phyloP scores from a whole-genome alignment of 1,140 invertebrate species.

The Aphaenogaster ashmeadi region DNA sequence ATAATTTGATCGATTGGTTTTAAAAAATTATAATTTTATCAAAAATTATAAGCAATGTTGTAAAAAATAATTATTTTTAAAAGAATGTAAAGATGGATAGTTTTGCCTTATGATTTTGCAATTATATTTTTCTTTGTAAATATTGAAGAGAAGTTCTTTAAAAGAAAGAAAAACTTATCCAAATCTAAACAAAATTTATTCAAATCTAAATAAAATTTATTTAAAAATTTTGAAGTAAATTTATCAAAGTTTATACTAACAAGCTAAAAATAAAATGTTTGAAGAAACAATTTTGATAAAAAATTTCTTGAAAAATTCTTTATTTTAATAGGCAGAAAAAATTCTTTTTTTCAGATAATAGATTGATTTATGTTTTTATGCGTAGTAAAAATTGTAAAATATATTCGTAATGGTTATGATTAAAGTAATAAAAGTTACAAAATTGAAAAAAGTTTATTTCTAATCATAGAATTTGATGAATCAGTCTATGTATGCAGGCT shows the following conservation, averaged over 20 bases:
- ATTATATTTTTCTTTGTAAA: not conserved
- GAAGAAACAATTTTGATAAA: not conserved
- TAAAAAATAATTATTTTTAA: too few relatives aligned
- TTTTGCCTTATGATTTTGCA: not conserved
- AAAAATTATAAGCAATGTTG: too few relatives aligned
- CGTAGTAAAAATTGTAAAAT: not conserved
- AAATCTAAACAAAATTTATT: not conserved
- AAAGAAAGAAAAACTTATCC: too few relatives aligned
- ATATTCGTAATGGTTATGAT: not conserved
- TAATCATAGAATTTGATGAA: conserved; percentile 19
- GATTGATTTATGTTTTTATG: not conserved
- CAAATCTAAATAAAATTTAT: not conserved
- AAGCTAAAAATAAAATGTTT: not conserved
- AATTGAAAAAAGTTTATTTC: not conserved
- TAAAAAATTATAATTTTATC: too few relatives aligned
- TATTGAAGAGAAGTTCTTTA: not conserved
- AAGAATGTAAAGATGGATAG: not conserved
- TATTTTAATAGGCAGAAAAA: not conserved
- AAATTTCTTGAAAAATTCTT: not conserved
- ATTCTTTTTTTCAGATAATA: not conserved
- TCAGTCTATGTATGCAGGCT: not conserved
- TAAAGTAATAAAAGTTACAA: not conserved
- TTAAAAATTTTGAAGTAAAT: not conserved
- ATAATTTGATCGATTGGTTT: too few relatives aligned
- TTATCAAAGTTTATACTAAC: not conserved